Evolutionary conservation across 2,888 invertebrate genomes (phyloP), one percentile per base, ranked within the genome.

Genomic region (Nymphalis polychloros): DNA sequence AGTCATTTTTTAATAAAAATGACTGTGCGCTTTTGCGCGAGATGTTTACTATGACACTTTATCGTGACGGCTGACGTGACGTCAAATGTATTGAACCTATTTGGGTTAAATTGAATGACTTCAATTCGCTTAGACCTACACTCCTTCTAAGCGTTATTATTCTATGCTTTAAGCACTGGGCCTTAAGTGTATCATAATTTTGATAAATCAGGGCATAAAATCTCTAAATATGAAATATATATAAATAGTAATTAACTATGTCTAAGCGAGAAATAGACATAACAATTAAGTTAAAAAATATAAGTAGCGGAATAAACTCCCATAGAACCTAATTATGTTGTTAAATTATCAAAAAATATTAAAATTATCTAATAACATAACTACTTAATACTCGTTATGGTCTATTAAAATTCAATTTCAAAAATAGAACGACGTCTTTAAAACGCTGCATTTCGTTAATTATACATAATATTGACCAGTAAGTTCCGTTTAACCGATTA

Each of bases 361-460:
- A 52, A 52, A 52, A 6, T 16, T 52, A 13, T 10, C 52, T 52
- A 52, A 52, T 27, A 52, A 52, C 23, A 27, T 52, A 16, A 52
- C 52, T 13, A 52, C 52, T 52, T 52, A 52, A 52, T 27, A 16
- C 16, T 23, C 13, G 41, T 52, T 23, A 52, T 23, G 23, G 52
- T 23, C 27, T 52, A 20, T 52, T 52, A 52, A 52, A 52, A 52
- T 52, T 52, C 52, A 52, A 16, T 52, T 52, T 52, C 0, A 52
- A 52, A 52, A 10, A 23, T 41, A 27, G 52, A 27, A 52, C 31
- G n/a, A 55, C 35, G 16, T 23, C 41, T 52, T 55, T 55, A 55
- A 19, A 19, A 8, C 31, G 1, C 20, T 55, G 31, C 31, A 3
- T 35, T 31, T 55, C 31, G n/a, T 55, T n/a, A n/a, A 55, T 31